Evolutionary conservation across 2,113 vertebrate genomes (phyloP).

Genomic region (Charina bottae): DNA sequence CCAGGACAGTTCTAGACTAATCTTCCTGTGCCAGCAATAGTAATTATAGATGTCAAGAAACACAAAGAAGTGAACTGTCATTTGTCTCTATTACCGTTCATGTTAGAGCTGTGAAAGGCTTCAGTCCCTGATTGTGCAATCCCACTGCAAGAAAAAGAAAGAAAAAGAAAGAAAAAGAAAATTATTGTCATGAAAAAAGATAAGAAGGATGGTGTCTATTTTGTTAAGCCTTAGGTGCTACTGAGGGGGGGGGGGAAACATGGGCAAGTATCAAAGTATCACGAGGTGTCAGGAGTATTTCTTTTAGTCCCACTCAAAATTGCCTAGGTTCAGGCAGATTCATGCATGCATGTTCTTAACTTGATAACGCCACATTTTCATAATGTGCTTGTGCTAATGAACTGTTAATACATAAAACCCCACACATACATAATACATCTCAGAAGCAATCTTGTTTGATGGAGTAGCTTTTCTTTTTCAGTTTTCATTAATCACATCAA

Average conservation of each 20-base stretch:
- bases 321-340: background rate
- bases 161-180: background rate
- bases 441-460: background rate
- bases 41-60: slow-evolving; percentile 77
- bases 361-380: background rate
- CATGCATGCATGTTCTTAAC: background rate
- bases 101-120: slow-evolving; percentile 74
- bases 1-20: slow-evolving; percentile 53
- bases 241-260: background rate
- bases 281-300: background rate
- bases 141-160: background rate
- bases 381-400: background rate
- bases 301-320: background rate
- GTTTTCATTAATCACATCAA: background rate
- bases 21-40: slow-evolving; percentile 71
- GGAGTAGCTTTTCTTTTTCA: background rate
- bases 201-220: background rate
- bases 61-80: slow-evolving; percentile 68
- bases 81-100: slow-evolving; percentile 77
- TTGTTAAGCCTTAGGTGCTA: slow-evolving; percentile 1
- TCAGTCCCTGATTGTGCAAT: slow-evolving; percentile 69
- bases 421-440: background rate
- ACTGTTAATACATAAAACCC: background rate
- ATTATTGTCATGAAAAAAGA: slow-evolving; percentile 1
- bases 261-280: background rate